Evolutionary conservation across 2,888 invertebrate species (phyloP), one percentile per base, ranked within the genome.

Genomic region (Cerceris rybyensis): DNA sequence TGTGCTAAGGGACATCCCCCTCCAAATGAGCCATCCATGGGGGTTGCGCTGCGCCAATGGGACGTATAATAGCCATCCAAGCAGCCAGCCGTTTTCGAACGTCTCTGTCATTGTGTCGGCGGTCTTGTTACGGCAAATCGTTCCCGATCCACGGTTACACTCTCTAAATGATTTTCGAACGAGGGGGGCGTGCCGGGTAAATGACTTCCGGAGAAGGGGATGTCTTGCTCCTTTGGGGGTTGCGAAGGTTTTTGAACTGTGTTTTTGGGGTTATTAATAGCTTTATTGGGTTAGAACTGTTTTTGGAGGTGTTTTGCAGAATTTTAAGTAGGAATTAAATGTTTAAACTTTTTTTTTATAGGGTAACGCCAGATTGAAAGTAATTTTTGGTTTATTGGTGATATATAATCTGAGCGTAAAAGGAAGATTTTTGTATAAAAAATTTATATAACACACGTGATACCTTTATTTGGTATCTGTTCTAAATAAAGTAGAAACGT

Each of bases 101-200:
- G 72, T 78, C 84, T 78, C 67, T 75, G 69, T 71, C 81, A 85
- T 83, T 84, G 81, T 86, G 85, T 87, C 84, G 81, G 83, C 86
- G 83, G 80, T 73, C 87, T 86, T 88, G 88, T 89, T 88, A 85
- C 87, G 77, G 74, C 70, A 81, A 85, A 87, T 70, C 78, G 75
- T 81, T 59, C 49, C 74, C 57, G 78, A 81, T 80, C 68, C 70
- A 77, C 65, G 55, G 75, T 54, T 75, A 28, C 58, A 11, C 42
- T 13, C 70, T 73, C 82, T 80, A 86, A 85, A 85, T 79, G 85
- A 83, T 77, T 79, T 75, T 77, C 70, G 84, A 84, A 88, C 87
- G 81, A 86, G 81, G 75, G 81, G 84, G 89, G 89, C 89, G 89
- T 87, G 88, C 77, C 86, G 76, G 65, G 70, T 76, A 80, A 84